A percentile compares a stretch with the other conserved stretches of the same genome.
Conservation (phyloP, 2,888 invertebrate genomes). For the Heliconius erato region DNA sequence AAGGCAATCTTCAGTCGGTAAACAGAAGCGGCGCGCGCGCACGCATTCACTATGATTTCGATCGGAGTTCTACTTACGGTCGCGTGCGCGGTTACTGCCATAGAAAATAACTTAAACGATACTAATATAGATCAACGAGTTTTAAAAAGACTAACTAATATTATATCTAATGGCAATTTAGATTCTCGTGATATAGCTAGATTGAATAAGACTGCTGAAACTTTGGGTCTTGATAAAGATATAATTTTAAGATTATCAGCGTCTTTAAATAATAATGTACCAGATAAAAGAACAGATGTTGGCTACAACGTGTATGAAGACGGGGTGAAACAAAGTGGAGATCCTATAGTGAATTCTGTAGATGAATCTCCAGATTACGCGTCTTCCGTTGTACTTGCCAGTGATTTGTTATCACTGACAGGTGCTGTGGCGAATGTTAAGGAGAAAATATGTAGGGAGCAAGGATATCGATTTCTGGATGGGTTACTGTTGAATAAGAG, state of each 20-base stretch:
- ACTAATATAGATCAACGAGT: constrained; percentile 66
- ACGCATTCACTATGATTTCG: constrained; percentile 69
- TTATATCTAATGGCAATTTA: constrained; percentile 65
- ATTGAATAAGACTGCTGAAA: constrained; percentile 67
- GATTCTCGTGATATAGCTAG: constrained; percentile 62
- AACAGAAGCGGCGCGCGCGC: constrained; percentile 74
- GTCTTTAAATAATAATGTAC: constrained; percentile 58
- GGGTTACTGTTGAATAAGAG: constrained; percentile 80
- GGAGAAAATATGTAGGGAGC: constrained; percentile 79
- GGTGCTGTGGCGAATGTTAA: constrained; percentile 80
- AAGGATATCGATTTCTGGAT: constrained; percentile 80
- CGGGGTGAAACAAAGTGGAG: constrained; percentile 54
- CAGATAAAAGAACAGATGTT: constrained; percentile 45
- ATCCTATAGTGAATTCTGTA: constrained; percentile 65
- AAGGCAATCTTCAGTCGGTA: constrained; percentile 65
- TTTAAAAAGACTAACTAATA: constrained; percentile 60
- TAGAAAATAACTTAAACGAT: constrained; percentile 60
- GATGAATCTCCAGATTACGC: constrained; percentile 82
- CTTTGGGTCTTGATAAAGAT: constrained; percentile 66
- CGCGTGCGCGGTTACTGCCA: constrained; percentile 68
- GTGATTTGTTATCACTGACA: constrained; percentile 80
- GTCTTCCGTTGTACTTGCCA: constrained; percentile 79
- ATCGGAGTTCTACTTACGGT: constrained; percentile 66
- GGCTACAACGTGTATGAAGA: constrained; percentile 63
- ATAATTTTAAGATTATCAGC: constrained; percentile 66